phyloP scores from a whole-genome alignment of 2,113 vertebrate species.

The Apeltes quadracus region DNA sequence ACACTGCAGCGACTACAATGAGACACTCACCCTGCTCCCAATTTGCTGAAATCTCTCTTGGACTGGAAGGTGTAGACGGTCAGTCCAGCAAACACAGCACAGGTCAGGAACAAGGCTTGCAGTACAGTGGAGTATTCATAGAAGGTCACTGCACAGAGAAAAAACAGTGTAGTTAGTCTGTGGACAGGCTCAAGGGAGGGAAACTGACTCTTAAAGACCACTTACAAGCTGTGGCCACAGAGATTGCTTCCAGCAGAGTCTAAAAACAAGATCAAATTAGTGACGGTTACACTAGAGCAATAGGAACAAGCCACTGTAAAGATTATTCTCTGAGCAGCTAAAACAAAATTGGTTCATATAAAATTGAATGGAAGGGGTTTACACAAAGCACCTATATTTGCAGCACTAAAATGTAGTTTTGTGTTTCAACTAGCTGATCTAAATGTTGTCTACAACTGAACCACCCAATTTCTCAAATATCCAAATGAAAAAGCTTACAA shows the following conservation, averaged over 20 bases:
- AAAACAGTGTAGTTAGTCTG: not conserved
- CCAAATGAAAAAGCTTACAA: constrained; percentile 82
- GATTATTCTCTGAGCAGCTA: not conserved
- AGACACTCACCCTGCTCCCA: constrained; percentile 88
- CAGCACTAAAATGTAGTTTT: not conserved
- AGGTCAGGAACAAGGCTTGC: constrained; percentile 91
- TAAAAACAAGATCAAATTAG: constrained; percentile 61
- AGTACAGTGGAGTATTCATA: constrained; percentile 88
- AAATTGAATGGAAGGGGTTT: not conserved
- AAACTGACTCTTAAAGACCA: constrained; percentile 3
- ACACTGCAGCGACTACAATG: not conserved
- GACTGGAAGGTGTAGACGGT: constrained; percentile 93
- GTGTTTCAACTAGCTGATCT: not conserved
- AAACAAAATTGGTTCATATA: not conserved
- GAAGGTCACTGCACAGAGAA: constrained; percentile 85
- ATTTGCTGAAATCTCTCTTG: constrained; percentile 93
- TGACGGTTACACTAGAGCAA: not conserved
- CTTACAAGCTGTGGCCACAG: constrained; percentile 88
- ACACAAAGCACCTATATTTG: not conserved
- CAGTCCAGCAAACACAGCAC: constrained; percentile 89
- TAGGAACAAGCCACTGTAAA: not conserved
- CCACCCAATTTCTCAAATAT: not conserved
- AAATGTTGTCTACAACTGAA: not conserved
- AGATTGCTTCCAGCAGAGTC: constrained; percentile 90
- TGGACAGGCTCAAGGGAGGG: not conserved